Evolutionary conservation across 1,140 invertebrate species (phyloP).

Genomic region (Dolichoris vasculosae): DNA sequence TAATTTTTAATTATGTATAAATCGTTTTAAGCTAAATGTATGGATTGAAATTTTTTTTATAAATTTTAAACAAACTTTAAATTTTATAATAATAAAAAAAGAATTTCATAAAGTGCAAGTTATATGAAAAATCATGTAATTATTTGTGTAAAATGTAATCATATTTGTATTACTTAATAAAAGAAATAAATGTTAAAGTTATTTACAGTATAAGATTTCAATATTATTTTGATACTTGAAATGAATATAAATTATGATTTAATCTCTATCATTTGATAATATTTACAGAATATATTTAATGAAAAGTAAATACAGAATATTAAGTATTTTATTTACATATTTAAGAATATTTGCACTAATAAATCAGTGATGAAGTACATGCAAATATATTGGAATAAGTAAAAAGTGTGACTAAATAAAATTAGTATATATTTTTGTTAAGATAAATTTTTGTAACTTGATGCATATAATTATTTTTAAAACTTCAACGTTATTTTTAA

Average conservation of each 20-base stretch:
- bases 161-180: background rate
- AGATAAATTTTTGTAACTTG: background rate
- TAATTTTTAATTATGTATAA: no score
- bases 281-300: no score
- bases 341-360: no score
- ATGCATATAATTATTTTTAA: background rate
- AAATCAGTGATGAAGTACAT: background rate
- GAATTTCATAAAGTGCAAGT: background rate
- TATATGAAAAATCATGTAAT: background rate
- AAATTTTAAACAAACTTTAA: background rate
- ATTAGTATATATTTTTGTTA: background rate
- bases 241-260: no score
- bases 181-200: background rate
- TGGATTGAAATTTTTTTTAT: background rate
- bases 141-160: background rate
- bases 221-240: no score
- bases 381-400: background rate
- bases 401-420: background rate
- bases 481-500: background rate
- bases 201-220: background rate
- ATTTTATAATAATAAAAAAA: background rate
- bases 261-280: no score
- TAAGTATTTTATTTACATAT: no score
- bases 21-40: background rate
- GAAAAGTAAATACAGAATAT: no score